Evolutionary conservation across 2,113 vertebrate species (phyloP), one percentile per base, ranked within the genome.

Genomic region (Vimba vimba): DNA sequence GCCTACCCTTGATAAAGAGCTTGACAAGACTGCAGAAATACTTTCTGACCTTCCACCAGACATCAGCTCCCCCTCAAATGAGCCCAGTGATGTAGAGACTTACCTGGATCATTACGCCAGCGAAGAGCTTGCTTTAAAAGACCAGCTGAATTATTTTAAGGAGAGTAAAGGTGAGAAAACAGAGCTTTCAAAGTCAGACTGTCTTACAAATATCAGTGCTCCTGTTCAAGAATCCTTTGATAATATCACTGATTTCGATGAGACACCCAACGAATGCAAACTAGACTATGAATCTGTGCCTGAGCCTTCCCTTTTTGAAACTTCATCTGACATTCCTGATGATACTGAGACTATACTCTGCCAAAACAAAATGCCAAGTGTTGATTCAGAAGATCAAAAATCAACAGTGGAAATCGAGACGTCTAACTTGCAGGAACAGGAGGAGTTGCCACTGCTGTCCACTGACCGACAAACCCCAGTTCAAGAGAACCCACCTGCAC

Each of bases 31-130:
- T 11, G 73, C 92, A 87, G 92, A 94, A 30, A 75, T 62, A 62
- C 33, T 82, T n/a, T 88, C 89, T 30, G 91, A 93, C 39, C 87
- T 93, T 21, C 89, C 91, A 6, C 89, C 92, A 82, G 89, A 91
- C 69, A 88, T 90, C 0, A 91, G 93, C 3, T 90, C 93, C 69
- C 91, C 90, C 86, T 91, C 92, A 80, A 91, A 92, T 86, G 93
- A 91, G 57, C 79, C 90, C 78, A 82, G 88, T n/a, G 52, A 89
- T 2, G 81, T 91, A 39, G 88, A 91, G 82, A 84, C 87, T 69
- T 71, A 81, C 62, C 66, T 84, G 33, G 87, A 87, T 25, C 89
- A 92, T 71, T 43, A 86, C 25, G 0, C 21, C 0, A 86, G 85
- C 27, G 55, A 89, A 33, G 87, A 91, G 45, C 50, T 85, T 21